phyloP scores from a whole-genome alignment of 2,113 vertebrate species.

The Psammodynastes pulverulentus region DNA sequence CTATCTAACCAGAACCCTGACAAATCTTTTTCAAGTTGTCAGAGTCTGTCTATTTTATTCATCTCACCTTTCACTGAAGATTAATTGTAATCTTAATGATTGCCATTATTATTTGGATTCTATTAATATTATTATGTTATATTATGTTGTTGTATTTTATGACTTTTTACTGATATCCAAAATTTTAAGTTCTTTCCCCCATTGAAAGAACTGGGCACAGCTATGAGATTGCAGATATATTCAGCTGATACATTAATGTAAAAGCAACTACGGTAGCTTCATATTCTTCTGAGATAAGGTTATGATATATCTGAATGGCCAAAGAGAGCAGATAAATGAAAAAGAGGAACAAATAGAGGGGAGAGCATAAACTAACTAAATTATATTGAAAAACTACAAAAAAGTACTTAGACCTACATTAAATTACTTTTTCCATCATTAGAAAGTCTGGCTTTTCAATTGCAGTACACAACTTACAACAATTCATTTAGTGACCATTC shows the following conservation, averaged over 20 bases:
- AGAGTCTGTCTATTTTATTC: background rate
- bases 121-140: background rate
- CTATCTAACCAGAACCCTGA: background rate
- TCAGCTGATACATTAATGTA: background rate
- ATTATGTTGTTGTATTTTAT: background rate
- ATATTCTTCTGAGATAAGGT: background rate
- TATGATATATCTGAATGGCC: background rate
- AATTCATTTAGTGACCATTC: no score
- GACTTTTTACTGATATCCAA: background rate
- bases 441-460: no score
- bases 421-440: background rate
- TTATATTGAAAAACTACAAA: background rate
- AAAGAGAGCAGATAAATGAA: background rate
- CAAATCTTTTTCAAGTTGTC: background rate
- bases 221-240: background rate
- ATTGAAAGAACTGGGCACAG: background rate
- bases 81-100: background rate
- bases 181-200: background rate
- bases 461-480: no score
- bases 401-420: background rate
- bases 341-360: background rate
- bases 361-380: background rate
- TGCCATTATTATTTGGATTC: background rate
- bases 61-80: background rate
- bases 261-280: background rate